Conservation (phyloP, 2,888 invertebrate species). For the Diaprepes abbreviatus region DNA sequence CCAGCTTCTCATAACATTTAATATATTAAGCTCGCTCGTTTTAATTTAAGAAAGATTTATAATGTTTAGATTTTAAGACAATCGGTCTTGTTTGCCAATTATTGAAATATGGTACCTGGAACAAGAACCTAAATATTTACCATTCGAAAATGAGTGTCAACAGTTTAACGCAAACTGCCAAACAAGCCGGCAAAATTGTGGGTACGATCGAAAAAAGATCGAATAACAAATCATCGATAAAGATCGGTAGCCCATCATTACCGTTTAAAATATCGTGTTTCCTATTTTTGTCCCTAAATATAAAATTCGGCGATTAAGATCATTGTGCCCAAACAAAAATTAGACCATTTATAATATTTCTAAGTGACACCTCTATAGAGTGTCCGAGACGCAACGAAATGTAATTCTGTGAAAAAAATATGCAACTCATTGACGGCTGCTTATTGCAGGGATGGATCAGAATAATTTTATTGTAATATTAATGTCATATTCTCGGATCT, state of each 20-base stretch:
- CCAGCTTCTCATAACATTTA: no score
- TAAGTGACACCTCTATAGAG: slow-evolving; percentile 66
- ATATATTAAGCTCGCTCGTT: no score
- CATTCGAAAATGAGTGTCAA: slow-evolving; percentile 7
- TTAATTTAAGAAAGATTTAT: no score
- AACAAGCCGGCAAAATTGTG: slow-evolving; percentile 22
- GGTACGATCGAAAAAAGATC: slow-evolving; percentile 44
- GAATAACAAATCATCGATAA: slow-evolving; percentile 50
- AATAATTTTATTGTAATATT: slow-evolving; percentile 21
- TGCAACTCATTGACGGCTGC: slow-evolving; percentile 65
- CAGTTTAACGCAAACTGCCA: slow-evolving; percentile 15
- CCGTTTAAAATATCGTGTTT: slow-evolving; percentile 61
- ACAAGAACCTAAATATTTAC: no score
- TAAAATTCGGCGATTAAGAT: slow-evolving; percentile 57
- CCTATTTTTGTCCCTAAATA: slow-evolving; percentile 45
- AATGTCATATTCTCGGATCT: no score
- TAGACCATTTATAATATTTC: slow-evolving; percentile 66
- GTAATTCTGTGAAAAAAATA: slow-evolving; percentile 60
- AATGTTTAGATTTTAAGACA: no score
- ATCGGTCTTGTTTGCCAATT: no score
- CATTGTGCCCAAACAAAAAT: slow-evolving; percentile 61
- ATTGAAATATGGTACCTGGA: no score
- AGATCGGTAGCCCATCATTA: slow-evolving; percentile 46
- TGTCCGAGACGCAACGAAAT: slow-evolving; percentile 63
- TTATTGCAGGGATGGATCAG: slow-evolving; percentile 55